A percentile compares a stretch with the other conserved stretches of the same genome.
Evolutionary conservation across 2,113 vertebrate species (phyloP).

Genomic region (Gorsachius goisagi): DNA sequence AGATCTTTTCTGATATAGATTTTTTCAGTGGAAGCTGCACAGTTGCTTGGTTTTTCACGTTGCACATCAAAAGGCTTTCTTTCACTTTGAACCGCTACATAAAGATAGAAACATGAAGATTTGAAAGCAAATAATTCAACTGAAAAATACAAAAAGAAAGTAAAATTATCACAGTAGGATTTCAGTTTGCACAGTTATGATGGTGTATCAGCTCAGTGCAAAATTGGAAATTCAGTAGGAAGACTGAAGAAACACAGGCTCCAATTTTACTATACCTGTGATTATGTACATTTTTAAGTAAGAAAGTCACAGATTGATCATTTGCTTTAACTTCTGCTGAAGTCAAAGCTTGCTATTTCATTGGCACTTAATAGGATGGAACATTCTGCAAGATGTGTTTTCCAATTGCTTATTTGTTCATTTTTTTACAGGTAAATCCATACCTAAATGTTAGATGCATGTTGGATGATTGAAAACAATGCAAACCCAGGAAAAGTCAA

Average conservation of each 20-base stretch:
- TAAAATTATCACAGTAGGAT: background rate
- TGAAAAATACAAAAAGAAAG: background rate
- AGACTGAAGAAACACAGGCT: background rate
- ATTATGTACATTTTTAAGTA: background rate
- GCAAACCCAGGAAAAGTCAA: background rate
- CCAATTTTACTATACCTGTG: background rate
- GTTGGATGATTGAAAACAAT: background rate
- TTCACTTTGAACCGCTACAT: conserved; percentile 95
- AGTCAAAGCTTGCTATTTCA: background rate
- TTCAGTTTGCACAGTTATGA: background rate
- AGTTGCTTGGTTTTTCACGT: conserved; percentile 94
- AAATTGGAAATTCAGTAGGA: background rate
- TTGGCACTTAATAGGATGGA: background rate
- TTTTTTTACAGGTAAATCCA: background rate
- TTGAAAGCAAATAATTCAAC: conserved; percentile 18
- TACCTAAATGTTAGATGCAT: background rate
- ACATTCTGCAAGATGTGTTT: background rate
- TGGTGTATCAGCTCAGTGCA: background rate
- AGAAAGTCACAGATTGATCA: background rate
- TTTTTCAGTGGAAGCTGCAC: conserved; percentile 96
- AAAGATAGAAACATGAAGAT: background rate
- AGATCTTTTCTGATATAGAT: conserved; percentile 98
- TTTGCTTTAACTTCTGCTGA: background rate
- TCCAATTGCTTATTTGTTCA: background rate
- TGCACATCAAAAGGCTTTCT: conserved; percentile 94